These are phyloP conservation scores for Drosophila truncata DNA, from an alignment of 1,140 invertebrate species.

Conservation along the genomic window DNA sequence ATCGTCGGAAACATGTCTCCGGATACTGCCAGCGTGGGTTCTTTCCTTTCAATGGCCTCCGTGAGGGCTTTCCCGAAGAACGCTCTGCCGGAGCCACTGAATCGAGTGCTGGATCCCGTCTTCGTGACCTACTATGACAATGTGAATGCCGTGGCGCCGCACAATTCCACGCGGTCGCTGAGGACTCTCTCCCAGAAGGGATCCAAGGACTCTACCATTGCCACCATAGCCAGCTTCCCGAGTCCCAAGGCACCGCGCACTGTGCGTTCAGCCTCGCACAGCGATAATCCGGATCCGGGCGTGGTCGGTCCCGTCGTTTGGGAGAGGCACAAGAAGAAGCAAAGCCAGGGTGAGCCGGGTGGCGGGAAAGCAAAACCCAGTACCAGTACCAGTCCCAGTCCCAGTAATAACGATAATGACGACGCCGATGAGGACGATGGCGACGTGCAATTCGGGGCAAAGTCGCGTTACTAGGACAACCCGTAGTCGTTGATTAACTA, in stretches of 20 bases:
- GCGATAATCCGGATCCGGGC: conserved; percentile 89
- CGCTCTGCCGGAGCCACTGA: conserved; percentile 88
- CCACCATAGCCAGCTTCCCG: conserved; percentile 80
- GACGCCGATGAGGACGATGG: conserved; percentile 52
- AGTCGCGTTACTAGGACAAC: conserved; percentile 71
- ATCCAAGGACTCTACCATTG: conserved; percentile 64
- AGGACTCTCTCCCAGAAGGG: conserved; percentile 54
- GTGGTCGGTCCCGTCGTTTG: conserved; percentile 93
- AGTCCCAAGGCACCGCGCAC: conserved; percentile 74
- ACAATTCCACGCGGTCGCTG: conserved; percentile 58
- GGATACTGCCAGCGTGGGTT: conserved; percentile 82
- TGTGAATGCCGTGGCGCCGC: conserved; percentile 85
- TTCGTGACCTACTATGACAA: conserved; percentile 89
- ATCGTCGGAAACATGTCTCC: conserved; percentile 71
- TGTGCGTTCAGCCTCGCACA: conserved; percentile 74
- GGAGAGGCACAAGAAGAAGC: conserved; percentile 88
- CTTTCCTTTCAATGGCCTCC: conserved; percentile 91
- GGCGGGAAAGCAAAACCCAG: conserved; percentile 25
- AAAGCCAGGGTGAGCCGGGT: conserved; percentile 76
- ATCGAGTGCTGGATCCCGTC: conserved; percentile 91
- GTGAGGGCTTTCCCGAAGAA: conserved; percentile 90
- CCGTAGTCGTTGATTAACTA: conserved; percentile 66
- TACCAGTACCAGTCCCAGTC: conserved; percentile 17
- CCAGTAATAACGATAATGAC: too few relatives aligned
- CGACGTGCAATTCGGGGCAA: conserved; percentile 67